Evolutionary conservation across 1,140 invertebrate genomes (phyloP).

Genomic region (Dysdera silvatica): DNA sequence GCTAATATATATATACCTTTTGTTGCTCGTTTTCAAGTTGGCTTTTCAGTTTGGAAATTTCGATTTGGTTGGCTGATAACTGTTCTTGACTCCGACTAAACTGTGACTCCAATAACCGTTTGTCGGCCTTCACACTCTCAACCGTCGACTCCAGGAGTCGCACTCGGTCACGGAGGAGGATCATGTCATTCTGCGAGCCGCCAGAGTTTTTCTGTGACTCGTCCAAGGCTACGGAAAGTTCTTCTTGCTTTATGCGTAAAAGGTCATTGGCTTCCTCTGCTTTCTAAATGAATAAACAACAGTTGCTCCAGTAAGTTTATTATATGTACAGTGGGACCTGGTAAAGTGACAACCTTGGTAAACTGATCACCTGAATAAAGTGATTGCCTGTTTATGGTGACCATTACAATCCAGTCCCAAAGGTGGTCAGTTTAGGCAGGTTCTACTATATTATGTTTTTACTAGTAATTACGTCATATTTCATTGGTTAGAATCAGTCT

Average conservation of each 20-base stretch:
- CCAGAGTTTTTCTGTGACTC: slow-evolving; percentile 41
- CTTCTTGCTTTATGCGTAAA: slow-evolving; percentile 67
- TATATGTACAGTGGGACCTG: too few species aligned
- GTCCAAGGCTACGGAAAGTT: slow-evolving; percentile 59
- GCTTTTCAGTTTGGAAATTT: slow-evolving; percentile 64
- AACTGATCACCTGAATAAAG: too few species aligned
- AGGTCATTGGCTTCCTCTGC: slow-evolving; percentile 70
- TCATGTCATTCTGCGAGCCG: slow-evolving; percentile 50
- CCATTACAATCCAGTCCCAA: too few species aligned
- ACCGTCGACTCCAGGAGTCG: slow-evolving; percentile 58
- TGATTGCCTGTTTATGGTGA: too few species aligned
- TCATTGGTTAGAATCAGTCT: too few species aligned
- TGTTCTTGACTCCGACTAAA: slow-evolving; percentile 59
- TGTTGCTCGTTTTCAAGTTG: slow-evolving; percentile 69
- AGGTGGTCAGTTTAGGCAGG: too few species aligned
- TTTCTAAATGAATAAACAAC: slow-evolving; percentile 46
- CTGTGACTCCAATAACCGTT: slow-evolving; percentile 61
- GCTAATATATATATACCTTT: slow-evolving; percentile 37
- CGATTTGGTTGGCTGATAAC: slow-evolving; percentile 57
- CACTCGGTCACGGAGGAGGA: slow-evolving; percentile 39
- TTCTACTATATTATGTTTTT: too few species aligned
- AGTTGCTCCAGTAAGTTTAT: too few species aligned
- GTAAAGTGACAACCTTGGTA: too few species aligned
- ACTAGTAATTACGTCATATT: too few species aligned
- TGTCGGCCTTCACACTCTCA: slow-evolving; percentile 61